Evolutionary conservation across 1,140 invertebrate species (phyloP).

Genomic region (Condylostylus longicornis): DNA sequence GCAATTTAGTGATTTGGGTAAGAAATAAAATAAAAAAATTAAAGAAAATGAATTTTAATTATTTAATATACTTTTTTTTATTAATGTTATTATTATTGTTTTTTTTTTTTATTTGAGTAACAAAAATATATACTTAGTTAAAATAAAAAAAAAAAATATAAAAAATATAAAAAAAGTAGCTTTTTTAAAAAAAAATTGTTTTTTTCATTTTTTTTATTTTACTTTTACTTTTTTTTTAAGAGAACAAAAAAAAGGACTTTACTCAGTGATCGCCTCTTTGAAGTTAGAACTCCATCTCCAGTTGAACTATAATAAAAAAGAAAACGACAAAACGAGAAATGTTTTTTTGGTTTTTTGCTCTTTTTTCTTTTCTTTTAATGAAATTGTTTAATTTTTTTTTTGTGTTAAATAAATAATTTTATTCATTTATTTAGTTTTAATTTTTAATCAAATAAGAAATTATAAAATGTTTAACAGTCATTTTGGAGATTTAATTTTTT

Average conservation of each 20-base stretch:
- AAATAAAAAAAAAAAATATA: too few species aligned
- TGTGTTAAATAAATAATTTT: too few species aligned
- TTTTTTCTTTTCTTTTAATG: constrained; percentile 1
- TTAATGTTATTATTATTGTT: too few species aligned
- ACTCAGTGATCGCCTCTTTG: constrained; percentile 79
- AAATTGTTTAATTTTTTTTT: background rate
- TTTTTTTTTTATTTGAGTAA: too few species aligned
- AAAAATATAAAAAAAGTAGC: background rate
- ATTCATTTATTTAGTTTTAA: too few species aligned
- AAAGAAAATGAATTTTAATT: too few species aligned
- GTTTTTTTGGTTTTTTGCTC: background rate
- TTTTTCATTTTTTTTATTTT: background rate
- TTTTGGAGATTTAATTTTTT: constrained; percentile 2
- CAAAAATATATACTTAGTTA: too few species aligned
- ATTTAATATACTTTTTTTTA: too few species aligned
- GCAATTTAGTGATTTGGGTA: too few species aligned
- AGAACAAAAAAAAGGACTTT: constrained; percentile 27
- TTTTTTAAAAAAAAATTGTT: background rate
- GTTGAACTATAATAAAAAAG: constrained; percentile 58
- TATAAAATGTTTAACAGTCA: too few species aligned
- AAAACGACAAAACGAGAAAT: constrained; percentile 27
- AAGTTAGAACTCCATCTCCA: constrained; percentile 90
- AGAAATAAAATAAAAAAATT: too few species aligned
- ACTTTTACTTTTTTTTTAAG: background rate
- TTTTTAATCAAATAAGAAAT: too few species aligned